Percentiles rank a stretch among this genome's conserved stretches.
Evolutionary conservation across 2,888 invertebrate species (phyloP).

Genomic region (Micropterix aruncella): DNA sequence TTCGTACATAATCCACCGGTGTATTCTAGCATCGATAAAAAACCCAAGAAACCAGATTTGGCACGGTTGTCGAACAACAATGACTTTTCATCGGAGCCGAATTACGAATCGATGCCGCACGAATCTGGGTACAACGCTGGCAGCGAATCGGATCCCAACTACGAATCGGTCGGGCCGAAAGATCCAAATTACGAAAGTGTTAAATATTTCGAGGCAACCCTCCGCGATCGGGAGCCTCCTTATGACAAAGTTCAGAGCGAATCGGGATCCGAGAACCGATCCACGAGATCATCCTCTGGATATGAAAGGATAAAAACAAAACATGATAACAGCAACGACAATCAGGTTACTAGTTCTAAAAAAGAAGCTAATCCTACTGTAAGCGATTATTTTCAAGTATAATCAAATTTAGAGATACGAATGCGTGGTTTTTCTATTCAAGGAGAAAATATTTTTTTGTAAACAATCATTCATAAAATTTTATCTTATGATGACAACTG

Average conservation of each 20-base stretch:
- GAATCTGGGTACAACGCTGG: constrained; percentile 50
- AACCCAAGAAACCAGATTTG: constrained; percentile 28
- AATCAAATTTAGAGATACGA: too few relatives aligned
- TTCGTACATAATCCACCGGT: constrained; percentile 31
- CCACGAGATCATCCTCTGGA: constrained; percentile 8
- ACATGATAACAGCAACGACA: neutral
- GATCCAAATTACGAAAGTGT: constrained; percentile 78
- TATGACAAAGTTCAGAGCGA: constrained; percentile 46
- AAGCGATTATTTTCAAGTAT: constrained; percentile 36
- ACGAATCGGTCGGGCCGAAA: constrained; percentile 50
- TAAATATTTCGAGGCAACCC: constrained; percentile 54
- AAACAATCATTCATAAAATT: too few relatives aligned
- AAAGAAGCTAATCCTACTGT: too few relatives aligned
- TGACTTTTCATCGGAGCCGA: constrained; percentile 48
- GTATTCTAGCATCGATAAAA: constrained; percentile 40
- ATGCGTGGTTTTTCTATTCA: too few relatives aligned
- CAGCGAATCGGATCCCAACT: constrained; percentile 62
- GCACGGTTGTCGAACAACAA: constrained; percentile 38
- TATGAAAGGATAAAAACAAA: constrained; percentile 7
- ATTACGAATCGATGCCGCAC: constrained; percentile 62
- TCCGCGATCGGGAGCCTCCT: constrained; percentile 45
- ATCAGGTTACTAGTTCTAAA: neutral
- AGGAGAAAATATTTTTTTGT: too few relatives aligned
- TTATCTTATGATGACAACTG: too few relatives aligned
- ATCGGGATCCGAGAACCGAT: constrained; percentile 13